Conservation (phyloP, 2,113 vertebrate species). For the Malurus elegans region DNA sequence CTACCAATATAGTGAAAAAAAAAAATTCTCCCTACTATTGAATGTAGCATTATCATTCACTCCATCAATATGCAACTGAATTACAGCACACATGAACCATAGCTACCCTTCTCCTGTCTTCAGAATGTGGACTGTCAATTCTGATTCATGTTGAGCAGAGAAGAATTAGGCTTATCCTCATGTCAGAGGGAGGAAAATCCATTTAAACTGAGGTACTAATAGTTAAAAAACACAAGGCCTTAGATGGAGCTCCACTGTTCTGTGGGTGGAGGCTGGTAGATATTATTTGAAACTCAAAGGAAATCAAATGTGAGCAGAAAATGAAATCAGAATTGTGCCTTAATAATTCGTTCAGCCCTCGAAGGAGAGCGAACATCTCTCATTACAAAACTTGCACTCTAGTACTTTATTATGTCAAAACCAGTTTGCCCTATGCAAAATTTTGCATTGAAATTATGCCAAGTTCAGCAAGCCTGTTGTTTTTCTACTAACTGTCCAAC, state of each 20-base stretch:
- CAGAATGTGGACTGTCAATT: not conserved
- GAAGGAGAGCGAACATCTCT: not conserved
- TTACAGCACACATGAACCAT: accelerated
- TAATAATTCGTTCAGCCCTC: not conserved
- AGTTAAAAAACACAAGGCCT: not conserved
- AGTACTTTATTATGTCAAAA: not conserved
- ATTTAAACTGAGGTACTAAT: not conserved
- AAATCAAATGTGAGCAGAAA: not conserved
- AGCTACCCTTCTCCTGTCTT: not conserved
- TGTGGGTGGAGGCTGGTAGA: not conserved
- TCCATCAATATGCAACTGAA: not conserved
- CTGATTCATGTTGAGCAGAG: not conserved
- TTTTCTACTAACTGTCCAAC: conserved; percentile 27
- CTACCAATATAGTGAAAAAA: not conserved
- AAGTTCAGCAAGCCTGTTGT: conserved; percentile 11
- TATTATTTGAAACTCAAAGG: not conserved
- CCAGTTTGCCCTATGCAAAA: not conserved
- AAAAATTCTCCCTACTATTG: not conserved
- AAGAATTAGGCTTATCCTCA: not conserved
- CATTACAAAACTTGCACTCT: not conserved
- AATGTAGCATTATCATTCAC: not conserved
- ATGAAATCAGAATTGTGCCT: not conserved
- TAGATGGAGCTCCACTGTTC: not conserved
- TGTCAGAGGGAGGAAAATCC: not conserved
- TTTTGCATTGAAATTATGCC: not conserved